phyloP scores from a whole-genome alignment of 2,888 invertebrate species.

The Mimumesa dahlbomi region DNA sequence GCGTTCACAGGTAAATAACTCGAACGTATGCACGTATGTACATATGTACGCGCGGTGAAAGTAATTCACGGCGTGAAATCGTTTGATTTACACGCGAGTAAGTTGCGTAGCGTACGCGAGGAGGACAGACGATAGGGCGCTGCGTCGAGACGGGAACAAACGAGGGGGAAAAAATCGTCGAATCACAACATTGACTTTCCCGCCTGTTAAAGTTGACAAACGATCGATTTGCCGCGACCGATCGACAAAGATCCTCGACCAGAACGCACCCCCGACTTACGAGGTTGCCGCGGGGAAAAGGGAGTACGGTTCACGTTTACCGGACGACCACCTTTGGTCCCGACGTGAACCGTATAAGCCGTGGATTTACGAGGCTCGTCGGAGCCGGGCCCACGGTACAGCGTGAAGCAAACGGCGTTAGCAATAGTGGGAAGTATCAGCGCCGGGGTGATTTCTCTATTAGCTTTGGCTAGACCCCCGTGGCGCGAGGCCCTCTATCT shows the following conservation, averaged over 20 bases:
- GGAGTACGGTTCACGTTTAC: background rate
- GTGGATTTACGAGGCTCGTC: conserved; percentile 71
- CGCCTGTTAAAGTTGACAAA: conserved; percentile 31
- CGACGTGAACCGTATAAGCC: conserved; percentile 62
- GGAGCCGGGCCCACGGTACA: conserved; percentile 59
- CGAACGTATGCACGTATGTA: too few relatives aligned
- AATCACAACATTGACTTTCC: conserved; percentile 29
- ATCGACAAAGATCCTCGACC: conserved; percentile 6
- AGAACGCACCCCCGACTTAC: conserved; percentile 15
- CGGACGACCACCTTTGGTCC: conserved; percentile 42
- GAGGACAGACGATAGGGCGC: too few relatives aligned
- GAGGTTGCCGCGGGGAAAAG: conserved; percentile 3
- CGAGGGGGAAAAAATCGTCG: background rate
- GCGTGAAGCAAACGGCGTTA: conserved; percentile 63
- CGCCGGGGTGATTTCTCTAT: conserved; percentile 75
- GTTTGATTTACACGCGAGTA: too few relatives aligned
- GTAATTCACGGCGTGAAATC: too few relatives aligned
- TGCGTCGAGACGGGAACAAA: too few relatives aligned
- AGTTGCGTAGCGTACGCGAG: too few relatives aligned
- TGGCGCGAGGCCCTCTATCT: conserved; percentile 59
- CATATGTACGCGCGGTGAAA: too few relatives aligned
- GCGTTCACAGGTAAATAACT: too few relatives aligned
- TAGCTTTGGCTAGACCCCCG: conserved; percentile 70
- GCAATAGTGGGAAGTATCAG: conserved; percentile 71
- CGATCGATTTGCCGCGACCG: conserved; percentile 31